phyloP scores from a whole-genome alignment of 2,113 vertebrate genomes.

The Elaphurus davidianus region DNA sequence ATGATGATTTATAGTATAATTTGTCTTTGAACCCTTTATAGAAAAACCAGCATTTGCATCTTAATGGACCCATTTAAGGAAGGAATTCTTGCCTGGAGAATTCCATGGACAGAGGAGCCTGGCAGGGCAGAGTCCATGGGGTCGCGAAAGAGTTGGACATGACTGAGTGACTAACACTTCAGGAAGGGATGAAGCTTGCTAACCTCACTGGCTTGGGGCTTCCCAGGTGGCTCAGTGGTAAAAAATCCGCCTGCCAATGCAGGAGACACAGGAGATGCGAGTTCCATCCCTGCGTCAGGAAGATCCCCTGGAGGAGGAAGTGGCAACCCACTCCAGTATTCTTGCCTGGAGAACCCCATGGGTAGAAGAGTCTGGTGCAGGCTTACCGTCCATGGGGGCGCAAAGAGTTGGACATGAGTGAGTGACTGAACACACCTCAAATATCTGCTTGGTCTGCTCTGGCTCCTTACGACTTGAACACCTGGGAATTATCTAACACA shows the following conservation, averaged over 20 bases:
- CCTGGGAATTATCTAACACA: conserved; percentile 27
- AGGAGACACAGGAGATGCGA: background rate
- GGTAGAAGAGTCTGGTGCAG: background rate
- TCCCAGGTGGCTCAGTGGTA: background rate
- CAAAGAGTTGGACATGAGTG: background rate
- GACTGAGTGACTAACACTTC: background rate
- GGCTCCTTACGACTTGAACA: background rate
- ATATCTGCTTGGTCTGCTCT: background rate
- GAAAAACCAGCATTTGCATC: conserved; percentile 72
- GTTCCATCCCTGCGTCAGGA: background rate
- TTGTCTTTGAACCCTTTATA: conserved; percentile 46
- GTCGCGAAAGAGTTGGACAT: background rate
- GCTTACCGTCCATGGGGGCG: background rate
- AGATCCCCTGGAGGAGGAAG: background rate
- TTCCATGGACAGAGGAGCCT: background rate
- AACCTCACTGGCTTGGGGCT: background rate
- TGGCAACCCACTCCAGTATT: background rate
- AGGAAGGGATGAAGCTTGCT: background rate
- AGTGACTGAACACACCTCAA: background rate
- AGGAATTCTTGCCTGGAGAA: background rate
- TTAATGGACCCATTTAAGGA: conserved; percentile 50
- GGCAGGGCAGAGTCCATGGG: background rate
- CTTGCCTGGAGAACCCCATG: background rate
- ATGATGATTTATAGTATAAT: conserved; percentile 60
- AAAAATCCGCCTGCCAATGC: background rate